Base-by-base conservation (phyloP, 2,797 vertebrate genomes). In the Arrhamphus sclerolepis region DNA sequence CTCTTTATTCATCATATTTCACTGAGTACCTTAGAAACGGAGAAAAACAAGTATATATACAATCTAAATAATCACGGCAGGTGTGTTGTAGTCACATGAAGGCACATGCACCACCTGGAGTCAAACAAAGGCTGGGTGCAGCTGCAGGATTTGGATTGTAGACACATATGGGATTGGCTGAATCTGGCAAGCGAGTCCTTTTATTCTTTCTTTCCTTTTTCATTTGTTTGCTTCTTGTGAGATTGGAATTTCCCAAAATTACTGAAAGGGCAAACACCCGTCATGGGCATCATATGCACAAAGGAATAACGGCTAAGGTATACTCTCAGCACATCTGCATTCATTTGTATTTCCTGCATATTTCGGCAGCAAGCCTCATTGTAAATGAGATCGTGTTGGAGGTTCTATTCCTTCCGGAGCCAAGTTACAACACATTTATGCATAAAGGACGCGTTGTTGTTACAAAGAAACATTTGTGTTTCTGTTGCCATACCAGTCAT, bases 381-480 rank as follows among this genome's bases (percentile, higher is more conserved):
- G 20, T 34, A 28, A 53, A 7, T 29, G 28, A 24, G 53, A 5
- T n/a, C 44, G 39, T 41, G 78, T 56, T 57, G 8, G 8, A 67
- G 1, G 13, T 62, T 29, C 28, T 7, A 29, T 24, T 71, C 54
- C 51, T 63, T 66, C 52, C 77, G 31, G 19, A 64, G 34, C 70
- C 63, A 38, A 75, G n/a, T n/a, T n/a, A n/a, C n/a, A n/a, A n/a
- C n/a, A n/a, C 61, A 48, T 46, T 56, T 51, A 41, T 72, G 53
- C 77, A 70, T 70, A 62, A 70, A 70, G 78, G 66, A 65, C 17
- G 13, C 58, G 28, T 29, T 48, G 38, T 62, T 22, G 64, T 53
- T 64, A 82, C 75, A 85, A 70, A 85, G 77, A 77, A 64, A 77
- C 72, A 62, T 73, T 48, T 77, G 53, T 70, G 70, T 77, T 29